Base-by-base conservation (phyloP, 2,888 invertebrate species). In the Diaphora mendica region DNA sequence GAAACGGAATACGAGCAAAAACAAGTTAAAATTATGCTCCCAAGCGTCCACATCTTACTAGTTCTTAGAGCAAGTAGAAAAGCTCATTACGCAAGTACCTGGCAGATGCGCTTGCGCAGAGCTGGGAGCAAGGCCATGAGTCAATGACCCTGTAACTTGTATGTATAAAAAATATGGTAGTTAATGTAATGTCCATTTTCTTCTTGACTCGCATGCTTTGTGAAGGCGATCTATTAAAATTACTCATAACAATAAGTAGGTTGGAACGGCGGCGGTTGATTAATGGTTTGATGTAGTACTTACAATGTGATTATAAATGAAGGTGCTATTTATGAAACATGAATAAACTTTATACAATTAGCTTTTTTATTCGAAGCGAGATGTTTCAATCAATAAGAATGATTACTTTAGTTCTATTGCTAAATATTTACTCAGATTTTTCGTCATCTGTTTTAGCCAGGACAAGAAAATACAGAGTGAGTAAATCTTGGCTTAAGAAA, bases 31-130 rank as follows among this genome's bases (percentile, higher is more conserved):
- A 44, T 48, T 64, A 70, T 33, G 62, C 33, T 70, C n/a, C 23
- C 64, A 44, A 35, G 26, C 55, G 39, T 42, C 42, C 23, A 26
- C 44, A 42, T 44, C 30, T 26, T 71, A 39, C 66, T 44, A 55
- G 65, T 67, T 42, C 55, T 66, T 30, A 55, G 69, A 68, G 17
- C 72, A 48, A 73, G 74, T 77, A 67, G 85, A 77, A 79, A 77
- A 76, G 72, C 77, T 85, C 82, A 85, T 84, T 85, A 83, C 85
- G 76, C 82, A 84, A 23, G 64, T 64, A 44, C 83, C 78, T 69
- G 83, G 85, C 83, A 77, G 82, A 80, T 81, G 80, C 67, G 71
- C 64, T 26, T 5, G 44, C 74, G 76, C 83, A 76, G 76, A 70
- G 83, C 73, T 79, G 70, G 35, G 33, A 76, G 85, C 83, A 83